A percentile compares a stretch with the other conserved stretches of the same genome.
These are phyloP conservation scores for Amphilophus citrinellus DNA, from an alignment of 2,113 vertebrate species.

Conservation along the genomic window DNA sequence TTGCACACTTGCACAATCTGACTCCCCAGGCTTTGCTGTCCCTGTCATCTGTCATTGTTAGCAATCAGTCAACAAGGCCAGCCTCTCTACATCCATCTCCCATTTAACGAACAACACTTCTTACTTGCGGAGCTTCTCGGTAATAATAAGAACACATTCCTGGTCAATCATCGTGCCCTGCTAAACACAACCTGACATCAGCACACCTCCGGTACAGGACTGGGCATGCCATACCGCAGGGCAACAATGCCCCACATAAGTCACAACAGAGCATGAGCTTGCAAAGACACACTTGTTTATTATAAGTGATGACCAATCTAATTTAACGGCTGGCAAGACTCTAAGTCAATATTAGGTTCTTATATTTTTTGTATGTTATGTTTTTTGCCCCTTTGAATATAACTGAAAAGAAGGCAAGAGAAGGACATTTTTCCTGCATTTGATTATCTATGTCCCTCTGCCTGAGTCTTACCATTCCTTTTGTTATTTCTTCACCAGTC, in stretches of 20 bases:
- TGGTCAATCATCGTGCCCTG: slow-evolving; percentile 48
- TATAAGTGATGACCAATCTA: slow-evolving; percentile 59
- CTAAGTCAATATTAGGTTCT: background rate
- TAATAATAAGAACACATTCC: slow-evolving; percentile 59
- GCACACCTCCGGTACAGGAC: slow-evolving; percentile 69
- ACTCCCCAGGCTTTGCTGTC: slow-evolving; percentile 18
- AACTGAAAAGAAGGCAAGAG: background rate
- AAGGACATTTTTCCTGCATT: background rate
- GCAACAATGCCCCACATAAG: slow-evolving; percentile 74
- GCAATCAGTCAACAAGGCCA: slow-evolving; percentile 24
- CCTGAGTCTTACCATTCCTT: slow-evolving; percentile 11
- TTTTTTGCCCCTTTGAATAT: background rate
- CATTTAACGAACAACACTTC: slow-evolving; percentile 30
- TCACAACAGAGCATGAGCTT: slow-evolving; percentile 50
- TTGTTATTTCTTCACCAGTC: slow-evolving; percentile 9
- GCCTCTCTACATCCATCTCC: slow-evolving; percentile 46
- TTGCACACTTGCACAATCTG: background rate
- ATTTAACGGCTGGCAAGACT: slow-evolving; percentile 19
- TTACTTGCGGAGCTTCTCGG: slow-evolving; percentile 35
- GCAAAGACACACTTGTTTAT: slow-evolving; percentile 15
- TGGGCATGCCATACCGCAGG: slow-evolving; percentile 60
- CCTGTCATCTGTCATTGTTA: slow-evolving; percentile 39
- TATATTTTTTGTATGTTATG: background rate
- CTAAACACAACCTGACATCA: slow-evolving; percentile 65
- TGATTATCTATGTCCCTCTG: slow-evolving; percentile 3